Conservation (phyloP, 2,888 invertebrate species). For the Caenorhabditis afra region DNA sequence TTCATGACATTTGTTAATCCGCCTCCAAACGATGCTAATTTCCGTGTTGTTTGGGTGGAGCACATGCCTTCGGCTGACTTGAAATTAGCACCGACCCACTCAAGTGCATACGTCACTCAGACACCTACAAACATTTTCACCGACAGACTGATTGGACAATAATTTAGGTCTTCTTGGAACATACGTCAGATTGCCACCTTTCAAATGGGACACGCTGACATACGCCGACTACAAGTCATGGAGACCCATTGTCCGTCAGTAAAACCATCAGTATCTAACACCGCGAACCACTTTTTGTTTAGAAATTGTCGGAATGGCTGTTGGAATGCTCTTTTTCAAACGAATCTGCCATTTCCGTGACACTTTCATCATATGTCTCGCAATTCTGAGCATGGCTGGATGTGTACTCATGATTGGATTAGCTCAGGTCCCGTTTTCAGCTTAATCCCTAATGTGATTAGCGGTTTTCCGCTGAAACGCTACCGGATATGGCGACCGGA, state of each 20-base stretch:
- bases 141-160: no score
- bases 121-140: background rate
- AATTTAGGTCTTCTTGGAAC: constrained; percentile 72
- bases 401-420: constrained; percentile 75
- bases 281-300: constrained; percentile 21
- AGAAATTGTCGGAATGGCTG: constrained; percentile 77
- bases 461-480: constrained; percentile 1
- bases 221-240: constrained; percentile 75
- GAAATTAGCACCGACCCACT: constrained; percentile 23
- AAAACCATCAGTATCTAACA: background rate
- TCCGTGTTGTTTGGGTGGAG: constrained; percentile 35
- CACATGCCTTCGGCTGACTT: constrained; percentile 1
- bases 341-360: constrained; percentile 71
- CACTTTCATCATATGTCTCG: constrained; percentile 71
- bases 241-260: constrained; percentile 73
- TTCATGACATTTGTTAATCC: constrained; percentile 10
- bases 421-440: constrained; percentile 62
- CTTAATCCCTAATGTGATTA: constrained; percentile 37
- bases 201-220: constrained; percentile 73
- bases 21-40: constrained; percentile 47
- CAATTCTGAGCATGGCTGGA: constrained; percentile 71
- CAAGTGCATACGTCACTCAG: constrained; percentile 23
- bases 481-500: constrained; percentile 9
- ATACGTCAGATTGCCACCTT: constrained; percentile 74
- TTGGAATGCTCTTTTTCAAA: constrained; percentile 75